A percentile compares a stretch with the other conserved stretches of the same genome.
Conservation (phyloP, 2,113 vertebrate species). For the Gopherus evgoodei region DNA sequence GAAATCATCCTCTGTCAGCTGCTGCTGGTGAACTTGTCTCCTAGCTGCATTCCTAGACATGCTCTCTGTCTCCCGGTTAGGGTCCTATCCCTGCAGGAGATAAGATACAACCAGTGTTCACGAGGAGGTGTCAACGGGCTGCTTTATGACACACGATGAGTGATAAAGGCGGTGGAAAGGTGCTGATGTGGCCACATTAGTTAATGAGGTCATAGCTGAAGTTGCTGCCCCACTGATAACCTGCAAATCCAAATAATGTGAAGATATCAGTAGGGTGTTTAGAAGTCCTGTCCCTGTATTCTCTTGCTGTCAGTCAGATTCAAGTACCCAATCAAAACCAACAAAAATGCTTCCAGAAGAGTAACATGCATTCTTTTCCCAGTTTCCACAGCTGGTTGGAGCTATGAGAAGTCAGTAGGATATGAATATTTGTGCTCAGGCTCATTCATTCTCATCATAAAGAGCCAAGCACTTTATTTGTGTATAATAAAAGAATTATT, state of each 20-base stretch:
- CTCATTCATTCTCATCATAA: neutral
- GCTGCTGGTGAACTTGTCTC: conserved; percentile 65
- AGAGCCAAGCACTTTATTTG: neutral
- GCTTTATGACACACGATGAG: conserved; percentile 75
- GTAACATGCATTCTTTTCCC: neutral
- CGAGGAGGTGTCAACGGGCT: conserved; percentile 76
- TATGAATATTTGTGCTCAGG: neutral
- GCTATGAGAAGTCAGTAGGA: conserved; percentile 19
- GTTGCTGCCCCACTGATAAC: conserved; percentile 82
- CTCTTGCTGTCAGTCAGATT: conserved; percentile 51
- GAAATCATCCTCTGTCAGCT: conserved; percentile 60
- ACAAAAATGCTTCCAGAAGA: neutral
- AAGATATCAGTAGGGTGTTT: conserved; percentile 71
- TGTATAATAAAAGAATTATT: neutral
- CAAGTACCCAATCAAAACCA: conserved; percentile 10
- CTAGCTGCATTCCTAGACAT: conserved; percentile 76
- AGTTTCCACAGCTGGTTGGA: neutral
- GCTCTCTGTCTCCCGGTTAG: conserved; percentile 71
- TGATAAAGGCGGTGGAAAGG: conserved; percentile 78
- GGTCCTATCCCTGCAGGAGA: conserved; percentile 76
- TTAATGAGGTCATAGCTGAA: conserved; percentile 86
- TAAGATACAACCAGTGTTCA: conserved; percentile 79
- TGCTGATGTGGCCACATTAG: conserved; percentile 82
- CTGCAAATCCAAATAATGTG: conserved; percentile 76
- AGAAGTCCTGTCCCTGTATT: neutral